Percentiles rank a stretch among this genome's conserved stretches.
These are phyloP conservation scores for Calidris pugnax DNA, from an alignment of 2,113 vertebrate genomes.

Conservation along the genomic window DNA sequence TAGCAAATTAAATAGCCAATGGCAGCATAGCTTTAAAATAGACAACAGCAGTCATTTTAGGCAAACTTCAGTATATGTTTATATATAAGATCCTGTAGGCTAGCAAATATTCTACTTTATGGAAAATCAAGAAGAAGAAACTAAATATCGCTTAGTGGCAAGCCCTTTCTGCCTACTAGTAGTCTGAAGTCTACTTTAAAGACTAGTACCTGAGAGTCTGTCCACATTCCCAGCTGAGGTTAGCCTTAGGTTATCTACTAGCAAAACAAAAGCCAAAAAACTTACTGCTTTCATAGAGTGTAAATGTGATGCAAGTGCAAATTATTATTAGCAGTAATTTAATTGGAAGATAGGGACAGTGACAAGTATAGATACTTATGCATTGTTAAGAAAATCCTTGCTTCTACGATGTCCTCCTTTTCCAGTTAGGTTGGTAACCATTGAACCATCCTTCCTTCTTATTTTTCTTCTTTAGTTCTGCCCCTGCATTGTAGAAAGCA, in stretches of 20 bases:
- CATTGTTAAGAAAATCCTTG: neutral
- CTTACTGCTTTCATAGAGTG: neutral
- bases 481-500: neutral
- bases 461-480: neutral
- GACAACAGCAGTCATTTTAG: neutral
- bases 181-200: neutral
- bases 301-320: neutral
- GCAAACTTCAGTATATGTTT: neutral
- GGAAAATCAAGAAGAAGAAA: neutral
- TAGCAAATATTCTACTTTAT: neutral
- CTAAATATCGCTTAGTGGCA: neutral
- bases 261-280: neutral
- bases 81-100: neutral
- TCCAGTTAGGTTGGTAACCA: neutral
- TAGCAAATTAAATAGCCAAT: neutral
- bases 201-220: neutral
- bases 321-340: neutral
- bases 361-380: neutral
- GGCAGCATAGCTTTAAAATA: neutral
- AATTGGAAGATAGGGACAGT: neutral
- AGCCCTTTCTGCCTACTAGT: neutral
- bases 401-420: neutral
- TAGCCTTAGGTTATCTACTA: neutral
- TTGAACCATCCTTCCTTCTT: neutral
- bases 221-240: neutral